These are phyloP conservation scores for Tetrapedia diversipes DNA, from an alignment of 2,888 invertebrate genomes.

Conservation along the genomic window DNA sequence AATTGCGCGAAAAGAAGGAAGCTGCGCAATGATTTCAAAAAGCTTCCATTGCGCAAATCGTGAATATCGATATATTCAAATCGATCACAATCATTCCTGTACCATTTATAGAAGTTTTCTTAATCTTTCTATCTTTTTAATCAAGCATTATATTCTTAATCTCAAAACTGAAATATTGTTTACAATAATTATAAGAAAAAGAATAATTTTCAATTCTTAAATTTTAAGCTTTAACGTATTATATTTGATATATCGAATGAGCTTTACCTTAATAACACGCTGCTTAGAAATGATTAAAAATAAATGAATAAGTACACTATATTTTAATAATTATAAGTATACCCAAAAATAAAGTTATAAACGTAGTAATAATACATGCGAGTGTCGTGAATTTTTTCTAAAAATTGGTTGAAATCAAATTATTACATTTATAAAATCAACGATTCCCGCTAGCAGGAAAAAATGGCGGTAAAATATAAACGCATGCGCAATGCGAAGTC, in stretches of 20 bases:
- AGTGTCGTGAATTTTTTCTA: neutral
- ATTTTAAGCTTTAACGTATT: neutral
- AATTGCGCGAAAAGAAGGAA: neutral
- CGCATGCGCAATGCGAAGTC: conserved; percentile 43
- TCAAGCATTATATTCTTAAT: neutral
- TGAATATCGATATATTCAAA: conserved; percentile 11
- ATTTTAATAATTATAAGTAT: neutral
- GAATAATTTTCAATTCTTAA: neutral
- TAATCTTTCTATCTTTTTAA: too few relatives aligned
- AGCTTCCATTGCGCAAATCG: conserved; percentile 5
- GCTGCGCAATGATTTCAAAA: conserved; percentile 25
- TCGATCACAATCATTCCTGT: neutral
- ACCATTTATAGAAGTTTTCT: neutral
- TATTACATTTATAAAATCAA: conserved; percentile 28
- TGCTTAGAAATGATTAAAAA: neutral
- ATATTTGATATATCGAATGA: conserved; percentile 30
- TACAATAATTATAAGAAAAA: neutral
- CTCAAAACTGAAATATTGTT: neutral
- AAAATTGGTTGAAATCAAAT: neutral
- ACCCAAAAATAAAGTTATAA: neutral
- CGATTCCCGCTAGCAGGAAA: conserved; percentile 32
- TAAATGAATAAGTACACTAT: neutral
- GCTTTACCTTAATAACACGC: neutral
- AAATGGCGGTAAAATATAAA: conserved; percentile 54
- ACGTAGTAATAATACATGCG: too few relatives aligned